Evolutionary conservation across 1,140 invertebrate species (phyloP).

Genomic region (Dreissena rostriformis): DNA sequence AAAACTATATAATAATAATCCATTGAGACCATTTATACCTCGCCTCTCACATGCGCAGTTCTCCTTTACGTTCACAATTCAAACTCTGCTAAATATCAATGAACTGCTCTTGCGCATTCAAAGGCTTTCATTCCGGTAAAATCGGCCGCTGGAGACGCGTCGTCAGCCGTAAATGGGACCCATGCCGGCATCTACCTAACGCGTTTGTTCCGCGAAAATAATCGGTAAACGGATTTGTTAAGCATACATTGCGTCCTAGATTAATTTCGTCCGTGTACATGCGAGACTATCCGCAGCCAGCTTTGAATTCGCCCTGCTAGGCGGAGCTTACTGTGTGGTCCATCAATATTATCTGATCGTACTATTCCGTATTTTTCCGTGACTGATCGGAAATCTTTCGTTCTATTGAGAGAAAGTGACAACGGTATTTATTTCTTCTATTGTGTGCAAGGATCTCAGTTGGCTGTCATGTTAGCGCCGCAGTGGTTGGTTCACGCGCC

Average conservation of each 20-base stretch:
- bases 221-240: constrained; percentile 36
- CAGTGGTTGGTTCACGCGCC: too few species aligned
- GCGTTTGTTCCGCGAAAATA: constrained; percentile 42
- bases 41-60: constrained; percentile 3
- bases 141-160: constrained; percentile 6
- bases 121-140: constrained; percentile 24
- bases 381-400: too few species aligned
- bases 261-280: constrained; percentile 31
- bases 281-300: too few species aligned
- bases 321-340: too few species aligned
- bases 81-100: constrained; percentile 24
- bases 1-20: constrained; percentile 54
- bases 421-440: too few species aligned
- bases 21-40: constrained; percentile 29
- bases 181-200: constrained; percentile 25
- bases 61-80: constrained; percentile 11
- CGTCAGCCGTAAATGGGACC: constrained; percentile 1
- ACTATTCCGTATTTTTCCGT: too few species aligned
- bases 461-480: too few species aligned
- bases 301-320: too few species aligned
- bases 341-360: too few species aligned
- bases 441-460: too few species aligned
- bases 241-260: constrained; percentile 32
- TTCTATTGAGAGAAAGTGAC: too few species aligned
- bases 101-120: constrained; percentile 15